Base-by-base conservation (phyloP, 2,113 vertebrate genomes). In the Vicugna pacos region DNA sequence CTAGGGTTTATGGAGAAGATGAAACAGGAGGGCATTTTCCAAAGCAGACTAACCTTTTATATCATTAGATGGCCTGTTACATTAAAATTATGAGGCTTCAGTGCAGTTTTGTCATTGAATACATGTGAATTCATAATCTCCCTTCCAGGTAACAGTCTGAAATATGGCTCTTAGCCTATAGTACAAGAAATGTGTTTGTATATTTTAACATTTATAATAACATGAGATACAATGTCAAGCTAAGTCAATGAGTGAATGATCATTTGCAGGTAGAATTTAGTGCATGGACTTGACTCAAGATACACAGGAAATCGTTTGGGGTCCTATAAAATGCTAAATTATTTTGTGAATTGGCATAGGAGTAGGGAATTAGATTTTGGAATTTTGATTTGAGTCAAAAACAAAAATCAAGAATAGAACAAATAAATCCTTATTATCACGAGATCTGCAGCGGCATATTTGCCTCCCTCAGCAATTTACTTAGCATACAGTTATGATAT, bases 181-280 rank as follows among this genome's bases (percentile, higher is more conserved):
- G 35, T 79, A 0, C 87, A 28, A 13, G 24, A 90, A 70, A 38
- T 60, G 46, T 38, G 17, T 38, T 30, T 35, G 11, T 48, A 12
- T 54, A 62, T 48, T 38, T 69, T 83, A 86, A 67, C 42, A 38
- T 92, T 86, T 89, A 12, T 54, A 94, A 50, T 50, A 42, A 72
- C 12, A 38, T n/a, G 22, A 64, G 62, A 35, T 30, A 72, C 13
- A 24, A 54, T 48, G 12, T 76, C 64, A 73, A 62, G 65, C 6
- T 32, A 65, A n/a, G 65, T 73, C 69, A 67, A 0, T 28, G 28
- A 92, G 60, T 91, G 79, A 72, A 2, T 50, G 26, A 67, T 95
- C 58, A 48, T 69, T 94, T 83, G 42, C 69, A 93, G 87, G 76
- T 87, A 58, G 93, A 87, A 94, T 62, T 85, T 70, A 28, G 60